Percentiles rank a stretch among this genome's conserved stretches.
phyloP scores from a whole-genome alignment of 2,797 vertebrate genomes.

The Bucorvus abyssinicus region DNA sequence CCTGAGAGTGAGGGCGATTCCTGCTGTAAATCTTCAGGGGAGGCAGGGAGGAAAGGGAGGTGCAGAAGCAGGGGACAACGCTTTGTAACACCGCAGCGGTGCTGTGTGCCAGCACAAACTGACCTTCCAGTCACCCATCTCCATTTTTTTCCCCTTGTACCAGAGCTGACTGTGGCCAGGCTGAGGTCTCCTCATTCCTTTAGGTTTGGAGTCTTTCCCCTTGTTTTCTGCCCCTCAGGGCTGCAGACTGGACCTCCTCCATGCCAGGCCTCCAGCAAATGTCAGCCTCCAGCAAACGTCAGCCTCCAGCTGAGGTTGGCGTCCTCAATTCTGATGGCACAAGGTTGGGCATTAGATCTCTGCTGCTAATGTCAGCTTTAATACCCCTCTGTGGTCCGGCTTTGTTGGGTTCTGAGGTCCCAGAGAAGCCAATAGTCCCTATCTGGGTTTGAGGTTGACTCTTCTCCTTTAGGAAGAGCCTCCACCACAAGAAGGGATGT shows the following conservation, averaged over 20 bases:
- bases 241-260: background rate
- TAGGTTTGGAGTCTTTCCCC: background rate
- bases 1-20: fast-evolving
- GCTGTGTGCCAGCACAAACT: background rate
- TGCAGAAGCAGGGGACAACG: background rate
- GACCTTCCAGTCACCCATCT: background rate
- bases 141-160: background rate
- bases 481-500: fast-evolving
- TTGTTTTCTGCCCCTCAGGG: background rate
- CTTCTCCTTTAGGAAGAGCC: background rate
- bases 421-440: background rate
- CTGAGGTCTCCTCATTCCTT: background rate
- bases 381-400: background rate
- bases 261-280: background rate
- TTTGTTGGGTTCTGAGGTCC: background rate
- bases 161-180: background rate
- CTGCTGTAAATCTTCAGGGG: background rate
- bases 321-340: background rate
- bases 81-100: background rate
- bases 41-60: slow-evolving; percentile 43
- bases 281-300: background rate
- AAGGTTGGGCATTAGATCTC: background rate
- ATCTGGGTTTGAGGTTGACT: background rate
- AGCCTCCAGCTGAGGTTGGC: too few relatives aligned
- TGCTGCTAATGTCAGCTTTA: background rate